Conservation (phyloP, 2,888 invertebrate species). For the Cactoblastis cactorum region DNA sequence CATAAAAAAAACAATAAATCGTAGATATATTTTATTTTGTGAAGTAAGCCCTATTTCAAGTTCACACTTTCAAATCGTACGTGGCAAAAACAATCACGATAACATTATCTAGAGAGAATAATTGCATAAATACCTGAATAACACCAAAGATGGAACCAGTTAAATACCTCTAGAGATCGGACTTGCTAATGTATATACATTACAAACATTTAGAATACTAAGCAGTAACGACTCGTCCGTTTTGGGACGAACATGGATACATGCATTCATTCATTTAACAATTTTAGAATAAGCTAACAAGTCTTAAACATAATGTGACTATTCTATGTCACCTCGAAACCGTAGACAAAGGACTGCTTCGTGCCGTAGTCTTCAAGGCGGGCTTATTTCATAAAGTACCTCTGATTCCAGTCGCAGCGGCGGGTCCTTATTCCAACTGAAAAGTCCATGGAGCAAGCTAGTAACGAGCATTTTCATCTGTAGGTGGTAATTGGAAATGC, state of each 20-base stretch:
- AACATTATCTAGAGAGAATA: constrained; percentile 52
- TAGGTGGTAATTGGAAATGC: not conserved
- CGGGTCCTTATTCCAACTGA: constrained; percentile 65
- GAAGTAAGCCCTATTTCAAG: constrained; percentile 44
- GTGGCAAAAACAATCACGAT: constrained; percentile 48
- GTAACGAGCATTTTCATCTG: constrained; percentile 46
- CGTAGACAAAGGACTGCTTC: constrained; percentile 37
- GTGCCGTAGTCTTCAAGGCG: constrained; percentile 39
- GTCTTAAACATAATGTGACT: constrained; percentile 50
- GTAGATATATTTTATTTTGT: constrained; percentile 45
- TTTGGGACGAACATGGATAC: constrained; percentile 40
- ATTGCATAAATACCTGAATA: constrained; percentile 75
- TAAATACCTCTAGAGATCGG: constrained; percentile 56
- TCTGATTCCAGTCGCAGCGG: constrained; percentile 42
- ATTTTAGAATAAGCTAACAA: constrained; percentile 38
- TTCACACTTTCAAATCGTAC: constrained; percentile 55
- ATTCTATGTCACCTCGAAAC: constrained; percentile 73
- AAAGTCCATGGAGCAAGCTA: constrained; percentile 76
- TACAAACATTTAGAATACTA: constrained; percentile 53
- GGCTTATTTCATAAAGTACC: constrained; percentile 71
- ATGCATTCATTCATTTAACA: constrained; percentile 46
- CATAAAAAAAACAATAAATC: not conserved
- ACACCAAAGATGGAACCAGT: constrained; percentile 66
- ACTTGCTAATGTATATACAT: constrained; percentile 58
- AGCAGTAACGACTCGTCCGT: constrained; percentile 51